Evolutionary conservation across 2,797 vertebrate species (phyloP).

Genomic region (Tamandua tetradactyla): DNA sequence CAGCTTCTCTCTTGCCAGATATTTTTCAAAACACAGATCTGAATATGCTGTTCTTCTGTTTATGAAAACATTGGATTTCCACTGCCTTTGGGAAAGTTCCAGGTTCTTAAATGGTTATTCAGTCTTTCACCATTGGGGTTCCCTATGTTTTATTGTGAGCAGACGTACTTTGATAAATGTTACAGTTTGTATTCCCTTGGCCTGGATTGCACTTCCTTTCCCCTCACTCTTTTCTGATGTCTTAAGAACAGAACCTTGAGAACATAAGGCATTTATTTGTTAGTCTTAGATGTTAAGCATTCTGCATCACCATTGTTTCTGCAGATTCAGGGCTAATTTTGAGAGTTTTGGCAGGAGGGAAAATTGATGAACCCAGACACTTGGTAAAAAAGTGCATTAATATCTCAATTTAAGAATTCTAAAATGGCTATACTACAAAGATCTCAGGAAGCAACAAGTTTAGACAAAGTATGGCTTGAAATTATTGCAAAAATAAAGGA

Average conservation of each 20-base stretch:
- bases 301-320: slow-evolving; percentile 48
- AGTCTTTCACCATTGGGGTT: neutral
- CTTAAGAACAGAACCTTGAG: slow-evolving; percentile 10
- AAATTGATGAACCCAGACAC: neutral
- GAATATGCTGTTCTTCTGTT: neutral
- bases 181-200: neutral
- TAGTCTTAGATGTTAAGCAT: slow-evolving; percentile 68
- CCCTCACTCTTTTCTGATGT: neutral
- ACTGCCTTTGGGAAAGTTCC: neutral
- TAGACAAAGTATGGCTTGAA: neutral
- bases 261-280: slow-evolving; percentile 62
- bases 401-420: neutral
- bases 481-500: neutral
- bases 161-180: neutral
- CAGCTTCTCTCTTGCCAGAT: neutral
- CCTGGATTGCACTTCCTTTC: neutral
- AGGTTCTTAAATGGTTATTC: neutral
- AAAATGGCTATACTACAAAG: neutral
- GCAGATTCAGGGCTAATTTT: slow-evolving; percentile 52
- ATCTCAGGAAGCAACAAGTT: neutral
- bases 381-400: slow-evolving; percentile 51
- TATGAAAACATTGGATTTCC: neutral
- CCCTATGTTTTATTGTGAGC: neutral
- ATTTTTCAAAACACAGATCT: slow-evolving; percentile 15
- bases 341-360: slow-evolving; percentile 47